Percentiles rank a stretch among this genome's conserved stretches.
These are phyloP conservation scores for Actinia equina DNA, from an alignment of 64 coral and sea anemone genomes.

Conservation along the genomic window DNA sequence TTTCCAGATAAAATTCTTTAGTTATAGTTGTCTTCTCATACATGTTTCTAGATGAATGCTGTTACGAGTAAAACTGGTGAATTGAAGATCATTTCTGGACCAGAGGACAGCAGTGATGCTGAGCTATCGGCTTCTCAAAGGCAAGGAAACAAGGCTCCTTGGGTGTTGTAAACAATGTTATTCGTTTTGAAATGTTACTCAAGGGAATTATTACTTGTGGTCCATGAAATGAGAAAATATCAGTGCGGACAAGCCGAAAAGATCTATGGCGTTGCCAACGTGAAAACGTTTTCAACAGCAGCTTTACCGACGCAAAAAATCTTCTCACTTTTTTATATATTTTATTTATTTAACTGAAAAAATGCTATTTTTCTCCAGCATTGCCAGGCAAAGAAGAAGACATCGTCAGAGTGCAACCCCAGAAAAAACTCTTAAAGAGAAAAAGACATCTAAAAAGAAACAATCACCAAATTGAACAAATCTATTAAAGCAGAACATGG, in stretches of 20 bases:
- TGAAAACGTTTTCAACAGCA: no score
- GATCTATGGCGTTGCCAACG: no score
- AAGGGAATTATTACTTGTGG: no score
- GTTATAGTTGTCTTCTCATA: background rate
- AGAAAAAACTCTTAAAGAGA: background rate
- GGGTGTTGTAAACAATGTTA: no score
- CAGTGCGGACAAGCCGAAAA: no score
- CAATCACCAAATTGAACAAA: background rate
- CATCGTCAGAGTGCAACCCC: background rate
- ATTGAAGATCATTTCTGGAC: slow-evolving; percentile 64
- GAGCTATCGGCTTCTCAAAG: slow-evolving; percentile 28
- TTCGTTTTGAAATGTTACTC: no score
- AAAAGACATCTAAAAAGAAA: background rate
- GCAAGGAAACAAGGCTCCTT: background rate
- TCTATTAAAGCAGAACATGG: background rate
- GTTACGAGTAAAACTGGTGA: slow-evolving; percentile 60
- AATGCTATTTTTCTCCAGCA: background rate
- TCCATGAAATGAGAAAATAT: no score
- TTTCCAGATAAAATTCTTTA: background rate
- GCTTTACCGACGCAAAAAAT: no score
- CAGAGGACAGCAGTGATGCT: slow-evolving; percentile 68
- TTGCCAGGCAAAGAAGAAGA: background rate
- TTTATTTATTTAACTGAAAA: no score
- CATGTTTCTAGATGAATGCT: slow-evolving; percentile 47
- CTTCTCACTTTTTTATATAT: no score